A percentile compares a stretch with the other conserved stretches of the same genome.
phyloP scores from a whole-genome alignment of 2,888 invertebrate genomes.

The Ormyrus labotus region DNA sequence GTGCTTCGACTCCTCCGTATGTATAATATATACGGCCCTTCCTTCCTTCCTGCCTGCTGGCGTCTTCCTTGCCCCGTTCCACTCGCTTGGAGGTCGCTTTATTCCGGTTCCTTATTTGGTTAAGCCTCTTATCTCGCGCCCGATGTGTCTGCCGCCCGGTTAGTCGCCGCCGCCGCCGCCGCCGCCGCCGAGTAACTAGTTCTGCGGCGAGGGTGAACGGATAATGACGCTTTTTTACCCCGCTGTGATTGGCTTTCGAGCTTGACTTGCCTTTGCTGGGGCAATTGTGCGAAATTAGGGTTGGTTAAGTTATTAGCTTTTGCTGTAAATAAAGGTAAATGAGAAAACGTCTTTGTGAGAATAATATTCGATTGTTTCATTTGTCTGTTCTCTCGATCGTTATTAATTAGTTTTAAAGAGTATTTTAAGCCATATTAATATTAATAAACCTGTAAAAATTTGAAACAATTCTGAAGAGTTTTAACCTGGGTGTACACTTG shows the following conservation, averaged over 20 bases:
- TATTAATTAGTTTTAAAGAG: too few relatives aligned
- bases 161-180: not conserved
- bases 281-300: too few relatives aligned
- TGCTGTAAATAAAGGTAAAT: too few relatives aligned
- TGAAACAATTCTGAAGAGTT: too few relatives aligned
- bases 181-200: constrained; percentile 17
- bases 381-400: too few relatives aligned
- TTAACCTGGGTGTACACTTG: not conserved
- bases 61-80: constrained; percentile 16
- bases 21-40: not conserved
- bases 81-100: constrained; percentile 32
- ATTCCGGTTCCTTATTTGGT: constrained; percentile 53
- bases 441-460: too few relatives aligned
- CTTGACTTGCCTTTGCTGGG: too few relatives aligned
- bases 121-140: constrained; percentile 53
- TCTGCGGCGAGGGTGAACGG: not conserved
- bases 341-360: too few relatives aligned
- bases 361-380: too few relatives aligned
- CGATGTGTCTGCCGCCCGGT: not conserved
- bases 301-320: too few relatives aligned
- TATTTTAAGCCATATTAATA: too few relatives aligned
- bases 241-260: not conserved
- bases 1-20: not conserved
- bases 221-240: not conserved
- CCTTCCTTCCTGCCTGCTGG: constrained; percentile 11